These are phyloP conservation scores for Drosophila aff. DNA, from an alignment of 1,140 invertebrate species.

Conservation along the genomic window DNA sequence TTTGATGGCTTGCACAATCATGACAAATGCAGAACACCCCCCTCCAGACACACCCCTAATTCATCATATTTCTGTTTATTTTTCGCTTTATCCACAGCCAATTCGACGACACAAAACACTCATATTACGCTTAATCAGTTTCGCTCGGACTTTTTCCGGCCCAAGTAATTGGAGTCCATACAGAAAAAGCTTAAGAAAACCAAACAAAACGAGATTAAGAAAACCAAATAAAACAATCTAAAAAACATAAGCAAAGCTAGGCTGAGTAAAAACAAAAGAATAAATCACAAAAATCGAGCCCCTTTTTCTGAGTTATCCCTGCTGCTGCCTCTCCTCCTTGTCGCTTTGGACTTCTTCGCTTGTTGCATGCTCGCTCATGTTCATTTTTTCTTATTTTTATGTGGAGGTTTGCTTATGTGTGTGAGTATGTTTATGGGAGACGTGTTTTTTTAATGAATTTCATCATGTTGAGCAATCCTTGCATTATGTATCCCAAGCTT, in stretches of 20 bases:
- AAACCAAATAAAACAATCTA: conserved; percentile 30
- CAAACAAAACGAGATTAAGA: not conserved
- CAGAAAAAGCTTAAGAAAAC: conserved; percentile 50
- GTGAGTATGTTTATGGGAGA: conserved; percentile 5
- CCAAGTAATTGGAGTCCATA: conserved; percentile 67
- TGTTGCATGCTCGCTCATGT: conserved; percentile 71
- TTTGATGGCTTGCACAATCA: conserved; percentile 8
- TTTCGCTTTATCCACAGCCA: conserved; percentile 28
- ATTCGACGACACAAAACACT: conserved; percentile 48
- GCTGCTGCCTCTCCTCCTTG: conserved; percentile 8
- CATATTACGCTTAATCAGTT: conserved; percentile 77
- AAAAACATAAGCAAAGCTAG: conserved; percentile 44
- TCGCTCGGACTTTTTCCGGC: conserved; percentile 13
- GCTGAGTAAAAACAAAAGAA: conserved; percentile 36
- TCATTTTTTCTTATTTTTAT: conserved; percentile 37
- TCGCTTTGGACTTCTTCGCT: conserved; percentile 41
- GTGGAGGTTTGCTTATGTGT: not conserved
- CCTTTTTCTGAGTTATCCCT: conserved; percentile 58
- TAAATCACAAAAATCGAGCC: conserved; percentile 73
- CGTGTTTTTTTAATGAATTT: conserved; percentile 57
- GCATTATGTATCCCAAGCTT: conserved; percentile 41
- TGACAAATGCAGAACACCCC: conserved; percentile 1
- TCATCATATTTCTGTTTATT: conserved; percentile 15
- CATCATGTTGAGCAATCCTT: conserved; percentile 72
- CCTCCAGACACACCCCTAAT: not conserved